Conservation (phyloP, 2,113 vertebrate genomes). For the Erinaceus europaeus region DNA sequence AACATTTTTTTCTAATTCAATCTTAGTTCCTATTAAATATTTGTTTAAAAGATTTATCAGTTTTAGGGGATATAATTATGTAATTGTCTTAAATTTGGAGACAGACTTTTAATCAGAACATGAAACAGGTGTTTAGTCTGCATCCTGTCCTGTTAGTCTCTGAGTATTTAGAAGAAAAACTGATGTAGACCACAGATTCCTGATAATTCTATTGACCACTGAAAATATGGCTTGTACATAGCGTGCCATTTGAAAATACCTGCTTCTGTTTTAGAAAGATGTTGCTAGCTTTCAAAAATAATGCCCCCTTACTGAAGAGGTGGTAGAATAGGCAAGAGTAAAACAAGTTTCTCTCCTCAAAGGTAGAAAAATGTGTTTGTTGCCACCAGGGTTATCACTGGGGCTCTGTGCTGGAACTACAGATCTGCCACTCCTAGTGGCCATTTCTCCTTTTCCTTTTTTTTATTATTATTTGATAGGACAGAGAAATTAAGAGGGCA, state of each 20-base stretch:
- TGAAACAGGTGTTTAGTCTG: background rate
- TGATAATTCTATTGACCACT: background rate
- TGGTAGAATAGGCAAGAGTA: background rate
- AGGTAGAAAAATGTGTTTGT: too few relatives aligned
- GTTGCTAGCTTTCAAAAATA: too few relatives aligned
- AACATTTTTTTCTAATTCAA: constrained; percentile 49
- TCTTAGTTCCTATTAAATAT: constrained; percentile 33
- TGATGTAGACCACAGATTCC: background rate
- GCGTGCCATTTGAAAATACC: constrained; percentile 15
- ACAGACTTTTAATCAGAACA: background rate
- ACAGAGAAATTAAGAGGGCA: too few relatives aligned
- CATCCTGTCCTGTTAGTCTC: background rate
- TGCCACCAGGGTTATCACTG: too few relatives aligned
- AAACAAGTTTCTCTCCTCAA: background rate
- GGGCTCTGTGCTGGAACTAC: too few relatives aligned
- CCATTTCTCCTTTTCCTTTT: too few relatives aligned
- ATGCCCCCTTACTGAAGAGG: too few relatives aligned
- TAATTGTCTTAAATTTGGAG: constrained; percentile 21
- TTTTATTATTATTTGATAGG: too few relatives aligned
- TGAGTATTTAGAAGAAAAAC: constrained; percentile 23
- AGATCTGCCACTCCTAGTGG: too few relatives aligned
- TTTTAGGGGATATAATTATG: constrained; percentile 16
- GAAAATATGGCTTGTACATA: constrained; percentile 3
- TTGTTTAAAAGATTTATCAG: background rate
- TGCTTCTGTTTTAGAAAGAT: too few relatives aligned